A percentile compares a stretch with the other conserved stretches of the same genome.
Evolutionary conservation across 1,140 invertebrate species (phyloP).

Genomic region (Anadara kagoshimensis): DNA sequence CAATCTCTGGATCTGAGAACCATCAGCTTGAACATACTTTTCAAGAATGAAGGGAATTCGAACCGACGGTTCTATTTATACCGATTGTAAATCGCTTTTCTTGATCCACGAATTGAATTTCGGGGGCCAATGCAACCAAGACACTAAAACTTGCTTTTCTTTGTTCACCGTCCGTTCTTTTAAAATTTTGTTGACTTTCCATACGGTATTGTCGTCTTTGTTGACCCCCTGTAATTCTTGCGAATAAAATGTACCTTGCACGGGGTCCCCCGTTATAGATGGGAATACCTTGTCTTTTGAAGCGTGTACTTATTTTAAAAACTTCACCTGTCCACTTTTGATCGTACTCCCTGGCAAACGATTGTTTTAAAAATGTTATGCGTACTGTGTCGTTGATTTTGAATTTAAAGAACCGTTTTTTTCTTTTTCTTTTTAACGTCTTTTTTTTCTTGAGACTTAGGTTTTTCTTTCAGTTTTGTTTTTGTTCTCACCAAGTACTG

Average conservation of each 20-base stretch:
- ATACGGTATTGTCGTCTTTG: constrained; percentile 22
- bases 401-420: constrained; percentile 10
- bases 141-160: constrained; percentile 6
- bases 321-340: constrained; percentile 36
- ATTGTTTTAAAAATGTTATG: constrained; percentile 22
- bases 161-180: constrained; percentile 2
- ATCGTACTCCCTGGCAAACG: constrained; percentile 29
- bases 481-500: neutral
- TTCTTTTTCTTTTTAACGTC: neutral
- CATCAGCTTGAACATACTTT: neutral
- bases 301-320: constrained; percentile 36
- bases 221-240: constrained; percentile 19
- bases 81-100: neutral
- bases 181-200: constrained; percentile 16
- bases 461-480: neutral
- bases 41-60: no score
- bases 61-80: neutral
- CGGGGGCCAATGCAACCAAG: constrained; percentile 20
- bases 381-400: constrained; percentile 36
- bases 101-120: constrained; percentile 26
- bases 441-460: no score
- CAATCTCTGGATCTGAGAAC: neutral
- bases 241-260: constrained; percentile 8
- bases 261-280: constrained; percentile 26
- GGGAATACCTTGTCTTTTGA: constrained; percentile 18